These are phyloP conservation scores for Enoplolaimus lenunculus DNA, from an alignment of 2,888 invertebrate genomes.

Conservation along the genomic window DNA sequence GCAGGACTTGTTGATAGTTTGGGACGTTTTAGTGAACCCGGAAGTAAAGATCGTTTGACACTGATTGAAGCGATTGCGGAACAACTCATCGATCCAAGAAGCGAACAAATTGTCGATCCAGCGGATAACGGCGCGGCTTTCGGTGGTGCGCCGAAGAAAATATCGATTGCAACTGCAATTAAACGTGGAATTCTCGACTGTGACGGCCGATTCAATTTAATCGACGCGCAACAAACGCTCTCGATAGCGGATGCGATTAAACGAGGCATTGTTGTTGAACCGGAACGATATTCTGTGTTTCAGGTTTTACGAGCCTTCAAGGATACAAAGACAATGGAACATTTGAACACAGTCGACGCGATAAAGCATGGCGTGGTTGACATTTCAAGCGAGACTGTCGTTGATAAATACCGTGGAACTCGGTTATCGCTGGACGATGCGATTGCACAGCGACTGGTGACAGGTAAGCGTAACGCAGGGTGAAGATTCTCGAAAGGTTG, in stretches of 20 bases:
- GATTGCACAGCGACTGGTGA: not conserved
- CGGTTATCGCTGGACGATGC: not conserved
- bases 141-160: constrained; percentile 54
- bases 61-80: constrained; percentile 65
- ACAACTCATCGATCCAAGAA: constrained; percentile 69
- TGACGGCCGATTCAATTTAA: constrained; percentile 54
- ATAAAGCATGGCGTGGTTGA: constrained; percentile 61
- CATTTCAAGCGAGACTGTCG: constrained; percentile 47
- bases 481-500: too few species aligned
- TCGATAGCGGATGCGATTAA: constrained; percentile 72
- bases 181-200: constrained; percentile 60
- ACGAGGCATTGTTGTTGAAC: constrained; percentile 70
- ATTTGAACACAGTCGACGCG: constrained; percentile 67
- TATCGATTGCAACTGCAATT: constrained; percentile 70
- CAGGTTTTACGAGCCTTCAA: constrained; percentile 71
- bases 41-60: constrained; percentile 53
- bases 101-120: constrained; percentile 64
- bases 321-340: constrained; percentile 63
- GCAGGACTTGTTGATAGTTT: constrained; percentile 58
- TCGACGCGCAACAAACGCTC: constrained; percentile 48
- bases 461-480: not conserved
- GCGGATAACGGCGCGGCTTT: constrained; percentile 45
- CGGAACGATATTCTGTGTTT: constrained; percentile 72
- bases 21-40: constrained; percentile 61
- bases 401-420: constrained; percentile 26